Base-by-base conservation (phyloP, 1,140 invertebrate species). In the Drosophila sp. region DNA sequence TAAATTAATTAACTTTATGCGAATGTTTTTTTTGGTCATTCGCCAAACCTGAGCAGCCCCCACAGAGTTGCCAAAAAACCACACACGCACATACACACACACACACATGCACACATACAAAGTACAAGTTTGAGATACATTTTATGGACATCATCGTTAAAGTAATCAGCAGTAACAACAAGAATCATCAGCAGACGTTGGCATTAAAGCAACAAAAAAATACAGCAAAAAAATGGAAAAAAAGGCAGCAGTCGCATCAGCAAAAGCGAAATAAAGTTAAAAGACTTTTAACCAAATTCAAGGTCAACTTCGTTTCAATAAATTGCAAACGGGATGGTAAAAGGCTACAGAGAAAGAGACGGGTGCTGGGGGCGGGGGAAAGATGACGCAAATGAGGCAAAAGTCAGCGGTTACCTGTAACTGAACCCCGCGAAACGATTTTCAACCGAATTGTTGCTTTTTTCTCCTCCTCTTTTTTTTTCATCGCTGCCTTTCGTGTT, bases 261-360 rank as follows among this genome's bases (percentile, higher is more conserved):
- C 73, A 35, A 23, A 66, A 83, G 72, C 66, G 70, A 78, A 80
- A 80, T 87, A 87, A 87, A 87, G 80, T 89, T 89, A 87, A 87
- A 77, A 87, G 83, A 87, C 83, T 87, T 75, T 87, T 83, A 89
- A 79, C 84, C 80, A 87, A 89, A 89, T 89, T 89, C 84, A 87
- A 87, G 84, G 84, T 89, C 84, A 87, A 80, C 84, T 84, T 89
- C 84, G 84, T 87, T 83, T 80, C 80, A 89, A 87, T 86, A 86
- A 86, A 86, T 83, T 86, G 82, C 83, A 83, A 86, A 83, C 85
- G 69, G 80, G 83, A 80, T 74, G 76, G 66, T 78, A 44, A 33
- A 68, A 62, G 66, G 58, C 76, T 57, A 7, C 35, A 47, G 44
- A 17, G 40, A 32, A 50, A 10, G 44, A 67, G 72, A 61, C 17